phyloP scores from a whole-genome alignment of 2,797 vertebrate genomes.

The Amblyraja radiata region DNA sequence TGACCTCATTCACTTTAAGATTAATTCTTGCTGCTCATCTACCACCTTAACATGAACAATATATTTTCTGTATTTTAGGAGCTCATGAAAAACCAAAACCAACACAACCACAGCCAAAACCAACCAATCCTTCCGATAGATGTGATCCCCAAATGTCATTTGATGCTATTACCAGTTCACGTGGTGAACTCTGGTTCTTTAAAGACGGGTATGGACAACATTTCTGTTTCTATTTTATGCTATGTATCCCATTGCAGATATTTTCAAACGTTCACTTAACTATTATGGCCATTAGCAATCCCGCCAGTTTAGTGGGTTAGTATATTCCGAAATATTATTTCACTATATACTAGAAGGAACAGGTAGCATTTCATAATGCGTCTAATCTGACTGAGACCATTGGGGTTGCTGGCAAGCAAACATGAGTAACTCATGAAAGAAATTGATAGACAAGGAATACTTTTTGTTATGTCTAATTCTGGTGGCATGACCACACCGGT shows the following conservation, averaged over 20 bases:
- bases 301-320: neutral
- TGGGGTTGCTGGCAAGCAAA: neutral
- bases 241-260: neutral
- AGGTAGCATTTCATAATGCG: neutral
- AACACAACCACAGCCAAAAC: neutral
- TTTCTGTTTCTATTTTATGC: neutral
- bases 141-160: conserved; percentile 2
- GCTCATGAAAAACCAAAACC: neutral
- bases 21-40: neutral
- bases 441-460: too few relatives aligned
- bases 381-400: neutral
- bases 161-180: conserved; percentile 29
- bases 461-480: neutral
- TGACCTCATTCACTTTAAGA: neutral
- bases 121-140: neutral
- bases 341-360: neutral
- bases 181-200: conserved; percentile 26
- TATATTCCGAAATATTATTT: neutral
- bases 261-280: neutral
- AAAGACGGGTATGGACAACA: neutral
- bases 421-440: neutral
- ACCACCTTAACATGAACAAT: neutral
- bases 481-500: neutral
- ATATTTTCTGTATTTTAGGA: neutral
- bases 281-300: neutral